Percentiles rank a stretch among this genome's conserved stretches.
Evolutionary conservation across 2,113 vertebrate species (phyloP).

Genomic region (Halcyon senegalensis): DNA sequence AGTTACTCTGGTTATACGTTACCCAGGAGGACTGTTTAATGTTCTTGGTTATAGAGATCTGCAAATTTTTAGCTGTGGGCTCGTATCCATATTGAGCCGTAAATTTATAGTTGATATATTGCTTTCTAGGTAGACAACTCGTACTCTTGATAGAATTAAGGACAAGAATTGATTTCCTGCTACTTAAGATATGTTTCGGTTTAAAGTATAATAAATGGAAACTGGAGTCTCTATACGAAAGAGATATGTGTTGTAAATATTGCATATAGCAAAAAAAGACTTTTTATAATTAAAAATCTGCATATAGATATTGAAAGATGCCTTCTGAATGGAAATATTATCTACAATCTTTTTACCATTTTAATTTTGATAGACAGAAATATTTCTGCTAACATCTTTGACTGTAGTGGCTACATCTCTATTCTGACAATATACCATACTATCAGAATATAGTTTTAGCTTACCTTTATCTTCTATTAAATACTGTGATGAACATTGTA

Average conservation of each 20-base stretch:
- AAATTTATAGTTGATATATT: slow-evolving; percentile 65
- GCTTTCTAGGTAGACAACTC: slow-evolving; percentile 48
- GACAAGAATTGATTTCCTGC: slow-evolving; percentile 48
- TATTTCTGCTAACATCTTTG: slow-evolving; percentile 27
- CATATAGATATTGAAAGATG: background rate
- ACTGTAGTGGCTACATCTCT: background rate
- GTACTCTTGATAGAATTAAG: slow-evolving; percentile 58
- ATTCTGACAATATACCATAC: background rate
- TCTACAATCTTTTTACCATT: background rate
- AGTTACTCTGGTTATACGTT: slow-evolving; percentile 59
- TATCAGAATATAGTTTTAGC: background rate
- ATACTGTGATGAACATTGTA: slow-evolving; percentile 13
- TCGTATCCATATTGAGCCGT: slow-evolving; percentile 52
- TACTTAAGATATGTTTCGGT: background rate
- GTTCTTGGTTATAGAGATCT: slow-evolving; percentile 55
- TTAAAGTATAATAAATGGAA: slow-evolving; percentile 11
- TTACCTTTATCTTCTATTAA: background rate
- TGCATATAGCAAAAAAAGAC: background rate
- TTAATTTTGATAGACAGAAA: slow-evolving; percentile 39
- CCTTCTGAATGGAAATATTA: background rate
- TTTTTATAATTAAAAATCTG: slow-evolving; percentile 36
- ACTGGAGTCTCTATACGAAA: background rate
- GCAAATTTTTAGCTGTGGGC: slow-evolving; percentile 64
- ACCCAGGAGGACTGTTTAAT: slow-evolving; percentile 54
- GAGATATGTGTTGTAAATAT: background rate